Percentiles rank a stretch among this genome's conserved stretches.
phyloP scores from a whole-genome alignment of 2,113 vertebrate genomes.

The Spea bombifrons region DNA sequence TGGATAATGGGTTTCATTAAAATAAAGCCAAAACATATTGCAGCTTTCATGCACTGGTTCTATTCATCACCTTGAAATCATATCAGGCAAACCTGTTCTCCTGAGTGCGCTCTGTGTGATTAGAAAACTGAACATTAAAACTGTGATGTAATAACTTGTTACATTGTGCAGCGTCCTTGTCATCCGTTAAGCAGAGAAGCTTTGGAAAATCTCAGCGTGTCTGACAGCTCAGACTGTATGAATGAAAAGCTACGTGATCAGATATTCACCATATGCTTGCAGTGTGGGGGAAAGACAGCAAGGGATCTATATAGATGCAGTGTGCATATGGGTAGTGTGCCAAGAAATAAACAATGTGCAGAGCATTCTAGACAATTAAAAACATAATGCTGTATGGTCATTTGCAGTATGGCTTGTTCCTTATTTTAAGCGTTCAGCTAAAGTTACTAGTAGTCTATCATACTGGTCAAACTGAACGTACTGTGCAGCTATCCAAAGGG shows the following conservation, averaged over 20 bases:
- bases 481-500: too few species aligned
- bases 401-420: too few species aligned
- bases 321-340: constrained; percentile 32
- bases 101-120: constrained; percentile 30
- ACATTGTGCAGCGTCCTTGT: constrained; percentile 1
- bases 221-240: constrained; percentile 44
- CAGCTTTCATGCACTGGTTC: constrained; percentile 34
- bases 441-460: too few species aligned
- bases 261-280: constrained; percentile 48
- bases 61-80: constrained; percentile 37
- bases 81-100: constrained; percentile 37
- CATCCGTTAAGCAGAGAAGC: constrained; percentile 15
- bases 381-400: too few species aligned
- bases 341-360: constrained; percentile 12
- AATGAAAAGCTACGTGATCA: constrained; percentile 34
- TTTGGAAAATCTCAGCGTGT: constrained; percentile 18
- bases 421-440: too few species aligned
- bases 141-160: background rate
- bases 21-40: constrained; percentile 25
- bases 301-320: constrained; percentile 19
- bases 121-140: constrained; percentile 22
- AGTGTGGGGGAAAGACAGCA: constrained; percentile 40
- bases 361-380: constrained; percentile 18
- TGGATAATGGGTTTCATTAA: constrained; percentile 34
- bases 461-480: too few species aligned